phyloP scores from a whole-genome alignment of 2,888 invertebrate species.

The Andrena marginata region DNA sequence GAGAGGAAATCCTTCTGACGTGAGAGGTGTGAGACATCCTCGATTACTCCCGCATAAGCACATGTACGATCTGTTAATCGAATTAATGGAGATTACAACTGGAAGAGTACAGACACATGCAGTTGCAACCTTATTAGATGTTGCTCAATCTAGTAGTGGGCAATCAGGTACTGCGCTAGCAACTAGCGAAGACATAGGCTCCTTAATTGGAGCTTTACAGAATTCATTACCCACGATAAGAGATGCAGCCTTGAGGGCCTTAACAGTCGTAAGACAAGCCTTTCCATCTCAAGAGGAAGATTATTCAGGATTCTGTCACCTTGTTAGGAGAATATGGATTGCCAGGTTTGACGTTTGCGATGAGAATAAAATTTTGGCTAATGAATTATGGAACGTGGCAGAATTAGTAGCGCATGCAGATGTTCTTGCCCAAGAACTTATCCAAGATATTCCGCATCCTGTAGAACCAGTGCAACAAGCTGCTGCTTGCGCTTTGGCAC shows the following conservation, averaged over 20 bases:
- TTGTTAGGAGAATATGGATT: constrained; percentile 92
- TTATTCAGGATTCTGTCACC: constrained; percentile 87
- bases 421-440: constrained; percentile 87
- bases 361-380: constrained; percentile 90
- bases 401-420: constrained; percentile 86
- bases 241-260: constrained; percentile 92
- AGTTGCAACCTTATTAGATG: constrained; percentile 92
- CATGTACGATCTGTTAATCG: constrained; percentile 92
- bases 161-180: constrained; percentile 88
- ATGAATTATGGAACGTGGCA: constrained; percentile 88
- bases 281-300: constrained; percentile 88
- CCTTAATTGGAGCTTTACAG: constrained; percentile 91
- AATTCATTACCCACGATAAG: constrained; percentile 90
- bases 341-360: constrained; percentile 92
- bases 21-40: constrained; percentile 89
- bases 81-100: constrained; percentile 89
- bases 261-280: constrained; percentile 88
- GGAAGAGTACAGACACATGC: constrained; percentile 92
- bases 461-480: constrained; percentile 94
- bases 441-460: constrained; percentile 92
- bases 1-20: constrained; percentile 85
- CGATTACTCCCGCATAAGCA: constrained; percentile 92
- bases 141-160: constrained; percentile 91
- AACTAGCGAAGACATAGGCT: constrained; percentile 90
- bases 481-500: constrained; percentile 92